Percentiles rank a stretch among this genome's conserved stretches.
Evolutionary conservation across 2,113 vertebrate genomes (phyloP).

Genomic region (Lipotes vexillifer): DNA sequence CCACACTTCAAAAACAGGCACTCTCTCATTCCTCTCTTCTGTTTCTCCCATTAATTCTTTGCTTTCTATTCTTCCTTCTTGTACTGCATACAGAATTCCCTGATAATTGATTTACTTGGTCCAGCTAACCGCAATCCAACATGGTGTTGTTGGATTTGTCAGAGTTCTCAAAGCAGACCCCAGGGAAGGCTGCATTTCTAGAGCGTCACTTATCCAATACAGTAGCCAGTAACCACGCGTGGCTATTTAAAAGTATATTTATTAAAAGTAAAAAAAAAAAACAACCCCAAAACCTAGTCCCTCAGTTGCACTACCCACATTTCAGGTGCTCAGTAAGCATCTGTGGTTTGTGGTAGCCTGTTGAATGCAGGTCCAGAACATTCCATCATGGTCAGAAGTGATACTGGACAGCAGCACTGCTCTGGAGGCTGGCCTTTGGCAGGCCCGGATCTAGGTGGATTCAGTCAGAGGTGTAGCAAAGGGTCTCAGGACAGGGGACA

Average conservation of each 20-base stretch:
- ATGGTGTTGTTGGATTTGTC: not conserved
- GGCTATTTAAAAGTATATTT: not conserved
- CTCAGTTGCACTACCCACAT: not conserved
- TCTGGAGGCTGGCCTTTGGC: not conserved
- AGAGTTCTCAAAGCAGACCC: not conserved
- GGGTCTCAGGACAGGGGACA: not conserved
- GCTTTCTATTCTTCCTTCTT: not conserved
- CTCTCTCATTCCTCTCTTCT: not conserved
- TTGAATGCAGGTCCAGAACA: not conserved
- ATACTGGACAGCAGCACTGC: not conserved
- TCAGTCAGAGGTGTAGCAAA: not conserved
- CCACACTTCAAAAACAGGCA: not conserved
- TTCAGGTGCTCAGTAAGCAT: not conserved
- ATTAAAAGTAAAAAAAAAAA: not conserved
- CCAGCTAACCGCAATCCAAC: not conserved
- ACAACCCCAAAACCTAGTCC: not conserved
- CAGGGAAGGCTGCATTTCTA: not conserved
- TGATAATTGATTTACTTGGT: not conserved
- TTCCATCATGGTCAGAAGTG: not conserved
- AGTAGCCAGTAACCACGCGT: not conserved
- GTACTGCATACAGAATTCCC: not conserved
- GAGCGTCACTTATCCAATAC: not conserved
- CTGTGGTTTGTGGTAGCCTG: not conserved
- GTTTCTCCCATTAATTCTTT: not conserved
- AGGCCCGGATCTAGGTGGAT: not conserved